Base-by-base conservation (phyloP, 2,797 vertebrate genomes). In the Hypotaenidia philippensis region DNA sequence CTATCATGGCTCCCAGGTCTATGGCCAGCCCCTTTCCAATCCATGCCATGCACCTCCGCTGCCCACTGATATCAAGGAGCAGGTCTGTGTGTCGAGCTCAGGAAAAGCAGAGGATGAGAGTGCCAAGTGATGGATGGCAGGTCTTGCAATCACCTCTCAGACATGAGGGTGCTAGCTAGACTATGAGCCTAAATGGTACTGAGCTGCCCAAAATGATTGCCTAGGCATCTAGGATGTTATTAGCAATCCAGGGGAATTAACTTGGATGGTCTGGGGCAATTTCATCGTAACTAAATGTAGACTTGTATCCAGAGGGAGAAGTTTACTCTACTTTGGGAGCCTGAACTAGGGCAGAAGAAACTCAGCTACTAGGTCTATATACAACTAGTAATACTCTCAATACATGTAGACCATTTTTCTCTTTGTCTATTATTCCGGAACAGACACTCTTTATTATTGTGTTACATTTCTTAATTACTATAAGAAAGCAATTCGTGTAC, bases 41-140 rank as follows among this genome's bases (percentile, higher is more conserved):
- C 63, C 1, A 0, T 8, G 32, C 41, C 45, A 40, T 16, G 41
- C 14, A 2, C 59, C 41, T 29, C 10, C 15, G 5, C 34, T 55
- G 47, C 56, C 59, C 0, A 1, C 32, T 29, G 6, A 7, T 17
- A 10, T 0, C 0, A 50, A 60, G 57, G 26, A 91, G 59, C 10
- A 2, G 29, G 2, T 21, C 23, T 38, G 27, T 21, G 23, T 3
- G 0, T 59, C 1, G 1, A 0, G 14, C 21, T 44, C 36, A n/a
- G 36, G 29, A 53, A 26, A 68, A 32, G 31, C 57, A 44, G 60
- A 22, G 32, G 10, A 9, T 21, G 59, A 38, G 32, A 41, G 49
- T 1, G 25, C 38, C 2, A 2, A 32, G 31, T 80, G 78, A 92
- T 21, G 74, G 83, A 80, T 3, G 4, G 40, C 36, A 40, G 0